These are phyloP conservation scores for Nothocercus julius DNA, from an alignment of 2,113 vertebrate species.

Conservation along the genomic window DNA sequence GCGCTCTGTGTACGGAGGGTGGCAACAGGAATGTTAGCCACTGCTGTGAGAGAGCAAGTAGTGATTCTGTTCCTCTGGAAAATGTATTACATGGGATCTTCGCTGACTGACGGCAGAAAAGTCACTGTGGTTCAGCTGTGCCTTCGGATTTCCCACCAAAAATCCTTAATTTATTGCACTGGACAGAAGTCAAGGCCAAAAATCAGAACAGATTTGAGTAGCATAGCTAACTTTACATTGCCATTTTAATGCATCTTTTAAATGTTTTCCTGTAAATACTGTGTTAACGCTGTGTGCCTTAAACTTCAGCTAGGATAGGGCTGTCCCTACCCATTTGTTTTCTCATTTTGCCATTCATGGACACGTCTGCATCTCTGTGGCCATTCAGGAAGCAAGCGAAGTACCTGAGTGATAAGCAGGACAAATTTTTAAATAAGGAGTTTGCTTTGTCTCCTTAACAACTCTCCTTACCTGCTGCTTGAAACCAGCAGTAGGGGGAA, in stretches of 20 bases:
- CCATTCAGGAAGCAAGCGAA: not conserved
- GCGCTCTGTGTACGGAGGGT: not conserved
- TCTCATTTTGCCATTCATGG: not conserved
- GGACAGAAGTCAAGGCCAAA: not conserved
- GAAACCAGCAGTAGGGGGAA: not conserved
- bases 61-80: not conserved
- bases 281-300: not conserved
- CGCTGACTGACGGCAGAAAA: not conserved
- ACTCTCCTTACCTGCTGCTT: not conserved
- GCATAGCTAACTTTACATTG: not conserved
- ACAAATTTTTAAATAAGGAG: not conserved
- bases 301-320: not conserved
- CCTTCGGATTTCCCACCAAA: slow-evolving; percentile 18
- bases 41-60: not conserved
- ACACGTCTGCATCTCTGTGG: not conserved
- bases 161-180: not conserved
- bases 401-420: not conserved
- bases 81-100: not conserved
- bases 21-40: not conserved
- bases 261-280: not conserved
- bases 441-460: not conserved
- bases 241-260: not conserved
- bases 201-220: not conserved
- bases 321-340: not conserved
- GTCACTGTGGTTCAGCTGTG: not conserved